Conservation (phyloP, 1,140 invertebrate species). For the Cydia fagiglandana region DNA sequence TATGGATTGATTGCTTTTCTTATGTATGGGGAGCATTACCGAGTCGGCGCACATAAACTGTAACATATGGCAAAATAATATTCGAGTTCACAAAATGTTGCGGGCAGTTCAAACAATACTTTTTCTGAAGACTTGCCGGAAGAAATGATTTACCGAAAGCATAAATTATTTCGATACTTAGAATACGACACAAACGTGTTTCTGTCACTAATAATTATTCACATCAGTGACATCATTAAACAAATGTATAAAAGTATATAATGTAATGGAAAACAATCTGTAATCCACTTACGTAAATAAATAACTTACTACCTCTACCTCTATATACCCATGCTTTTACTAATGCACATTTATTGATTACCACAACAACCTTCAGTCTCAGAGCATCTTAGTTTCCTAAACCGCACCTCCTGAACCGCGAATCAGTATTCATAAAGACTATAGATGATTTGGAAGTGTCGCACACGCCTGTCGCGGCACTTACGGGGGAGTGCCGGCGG, state of each 20-base stretch:
- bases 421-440: conserved; percentile 33
- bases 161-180: no score
- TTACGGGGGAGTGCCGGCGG: conserved; percentile 49
- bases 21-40: background rate
- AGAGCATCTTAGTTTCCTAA: background rate
- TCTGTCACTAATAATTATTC: no score
- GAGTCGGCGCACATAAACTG: background rate
- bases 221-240: no score
- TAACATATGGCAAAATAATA: conserved; percentile 7
- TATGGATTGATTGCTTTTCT: conserved; percentile 28
- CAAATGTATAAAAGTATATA: no score
- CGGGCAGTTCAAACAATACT: no score
- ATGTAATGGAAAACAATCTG: no score
- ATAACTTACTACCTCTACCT: no score
- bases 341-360: background rate
- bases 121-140: no score
- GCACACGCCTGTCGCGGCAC: conserved; percentile 35
- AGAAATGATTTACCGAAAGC: no score
- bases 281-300: no score
- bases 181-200: no score
- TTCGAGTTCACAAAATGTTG: background rate
- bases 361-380: background rate
- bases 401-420: background rate
- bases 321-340: background rate
- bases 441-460: conserved; percentile 31